Percentiles rank a stretch among this genome's conserved stretches.
Conservation (phyloP, 2,888 invertebrate genomes). For the Tuberolachnus salignus region DNA sequence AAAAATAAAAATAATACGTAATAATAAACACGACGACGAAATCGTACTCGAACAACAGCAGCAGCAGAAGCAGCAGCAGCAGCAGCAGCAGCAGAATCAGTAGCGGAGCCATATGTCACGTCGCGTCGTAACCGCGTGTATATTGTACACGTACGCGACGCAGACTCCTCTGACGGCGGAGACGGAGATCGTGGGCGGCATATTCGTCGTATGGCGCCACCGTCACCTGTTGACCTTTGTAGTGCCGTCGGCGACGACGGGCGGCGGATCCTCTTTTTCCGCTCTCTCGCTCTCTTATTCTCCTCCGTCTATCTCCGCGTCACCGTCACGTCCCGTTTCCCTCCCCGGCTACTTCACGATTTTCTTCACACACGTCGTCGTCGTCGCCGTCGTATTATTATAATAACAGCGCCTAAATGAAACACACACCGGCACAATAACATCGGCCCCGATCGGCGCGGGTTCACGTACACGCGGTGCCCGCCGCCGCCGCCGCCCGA, state of each 20-base stretch:
- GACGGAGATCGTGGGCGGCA: constrained; percentile 46
- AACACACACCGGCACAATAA: too few species aligned
- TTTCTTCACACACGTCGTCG: background rate
- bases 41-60: constrained; percentile 44
- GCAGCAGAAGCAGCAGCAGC: too few species aligned
- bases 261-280: constrained; percentile 24
- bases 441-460: background rate
- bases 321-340: background rate
- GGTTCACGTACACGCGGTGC: too few species aligned
- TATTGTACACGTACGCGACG: background rate
- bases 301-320: background rate
- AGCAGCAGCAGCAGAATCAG: too few species aligned
- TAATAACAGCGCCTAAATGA: background rate
- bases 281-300: background rate
- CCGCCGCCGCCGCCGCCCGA: background rate
- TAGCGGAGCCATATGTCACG: constrained; percentile 47
- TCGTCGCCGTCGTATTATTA: background rate
- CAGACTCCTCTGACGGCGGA: background rate
- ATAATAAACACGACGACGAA: constrained; percentile 42
- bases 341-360: constrained; percentile 13
- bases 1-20: constrained; percentile 3
- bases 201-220: constrained; percentile 55
- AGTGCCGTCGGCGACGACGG: constrained; percentile 28
- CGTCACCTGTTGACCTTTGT: constrained; percentile 55
- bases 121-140: constrained; percentile 1